Conservation (phyloP, 1,140 invertebrate genomes). For the Phortica variegata region DNA sequence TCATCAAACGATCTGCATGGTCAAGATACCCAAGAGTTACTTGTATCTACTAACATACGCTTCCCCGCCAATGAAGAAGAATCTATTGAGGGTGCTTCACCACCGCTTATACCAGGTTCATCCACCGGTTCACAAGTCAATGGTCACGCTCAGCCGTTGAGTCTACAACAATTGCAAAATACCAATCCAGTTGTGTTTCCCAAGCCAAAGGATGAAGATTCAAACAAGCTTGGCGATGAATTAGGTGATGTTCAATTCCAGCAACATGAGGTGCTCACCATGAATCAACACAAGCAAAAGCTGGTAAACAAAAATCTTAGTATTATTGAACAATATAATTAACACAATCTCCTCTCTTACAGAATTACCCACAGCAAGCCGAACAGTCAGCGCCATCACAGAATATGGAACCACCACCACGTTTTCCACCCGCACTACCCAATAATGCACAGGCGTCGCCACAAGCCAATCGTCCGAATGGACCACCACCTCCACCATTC, state of each 20-base stretch:
- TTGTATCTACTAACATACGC: slow-evolving; percentile 50
- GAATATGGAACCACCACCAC: slow-evolving; percentile 49
- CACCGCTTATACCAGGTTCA: slow-evolving; percentile 19
- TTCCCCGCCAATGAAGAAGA: slow-evolving; percentile 46
- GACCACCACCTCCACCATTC: slow-evolving; percentile 39
- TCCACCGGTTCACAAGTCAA: slow-evolving; percentile 35
- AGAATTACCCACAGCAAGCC: slow-evolving; percentile 40
- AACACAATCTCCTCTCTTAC: background rate
- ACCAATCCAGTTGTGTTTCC: slow-evolving; percentile 48
- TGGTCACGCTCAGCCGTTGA: slow-evolving; percentile 49
- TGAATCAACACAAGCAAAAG: slow-evolving; percentile 42
- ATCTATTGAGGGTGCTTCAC: slow-evolving; percentile 20
- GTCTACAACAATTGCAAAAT: slow-evolving; percentile 42
- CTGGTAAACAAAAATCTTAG: slow-evolving; percentile 21
- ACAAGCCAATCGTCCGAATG: slow-evolving; percentile 27
- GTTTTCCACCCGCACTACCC: slow-evolving; percentile 17
- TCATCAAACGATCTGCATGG: slow-evolving; percentile 1
- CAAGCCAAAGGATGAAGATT: slow-evolving; percentile 29
- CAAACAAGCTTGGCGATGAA: background rate
- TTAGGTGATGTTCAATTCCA: slow-evolving; percentile 39
- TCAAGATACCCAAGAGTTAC: slow-evolving; percentile 40
- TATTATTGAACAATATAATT: background rate
- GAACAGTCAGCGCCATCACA: slow-evolving; percentile 24
- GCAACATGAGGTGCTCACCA: slow-evolving; percentile 46
- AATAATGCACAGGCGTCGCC: slow-evolving; percentile 32